Percentiles rank a stretch among this genome's conserved stretches.
phyloP scores from a whole-genome alignment of 2,888 invertebrate genomes.

The Pheosia tremula region DNA sequence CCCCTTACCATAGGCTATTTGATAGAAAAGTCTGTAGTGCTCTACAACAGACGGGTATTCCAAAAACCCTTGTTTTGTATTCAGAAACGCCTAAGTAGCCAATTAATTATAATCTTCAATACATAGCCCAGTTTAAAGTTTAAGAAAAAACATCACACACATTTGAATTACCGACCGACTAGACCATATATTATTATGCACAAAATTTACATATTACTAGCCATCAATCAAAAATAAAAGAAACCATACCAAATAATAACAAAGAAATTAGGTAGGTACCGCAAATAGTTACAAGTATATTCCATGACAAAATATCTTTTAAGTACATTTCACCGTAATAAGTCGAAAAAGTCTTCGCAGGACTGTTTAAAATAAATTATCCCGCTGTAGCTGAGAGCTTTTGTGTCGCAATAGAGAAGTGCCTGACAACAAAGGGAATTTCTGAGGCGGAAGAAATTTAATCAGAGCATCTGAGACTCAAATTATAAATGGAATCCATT shows the following conservation, averaged over 20 bases:
- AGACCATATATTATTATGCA: background rate
- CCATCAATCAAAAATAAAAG: background rate
- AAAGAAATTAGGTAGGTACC: constrained; percentile 2
- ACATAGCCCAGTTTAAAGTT: no score
- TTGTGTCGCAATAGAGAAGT: constrained; percentile 59
- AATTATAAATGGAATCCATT: constrained; percentile 51
- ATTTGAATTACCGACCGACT: background rate
- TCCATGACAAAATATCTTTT: constrained; percentile 38
- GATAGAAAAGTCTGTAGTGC: no score
- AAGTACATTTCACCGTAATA: constrained; percentile 40
- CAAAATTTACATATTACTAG: background rate
- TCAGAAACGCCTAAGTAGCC: no score
- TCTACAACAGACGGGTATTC: no score
- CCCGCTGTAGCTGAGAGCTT: constrained; percentile 56
- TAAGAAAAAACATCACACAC: background rate
- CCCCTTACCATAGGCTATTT: no score
- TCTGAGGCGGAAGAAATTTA: constrained; percentile 61
- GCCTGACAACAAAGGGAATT: constrained; percentile 58
- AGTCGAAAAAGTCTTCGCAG: constrained; percentile 42
- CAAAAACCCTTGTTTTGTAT: no score
- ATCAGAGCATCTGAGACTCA: constrained; percentile 59
- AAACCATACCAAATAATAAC: background rate
- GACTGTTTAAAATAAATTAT: constrained; percentile 61
- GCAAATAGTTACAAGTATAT: constrained; percentile 16
- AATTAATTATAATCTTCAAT: no score